Conservation (phyloP, 2,888 invertebrate genomes). For the Arge pagana region DNA sequence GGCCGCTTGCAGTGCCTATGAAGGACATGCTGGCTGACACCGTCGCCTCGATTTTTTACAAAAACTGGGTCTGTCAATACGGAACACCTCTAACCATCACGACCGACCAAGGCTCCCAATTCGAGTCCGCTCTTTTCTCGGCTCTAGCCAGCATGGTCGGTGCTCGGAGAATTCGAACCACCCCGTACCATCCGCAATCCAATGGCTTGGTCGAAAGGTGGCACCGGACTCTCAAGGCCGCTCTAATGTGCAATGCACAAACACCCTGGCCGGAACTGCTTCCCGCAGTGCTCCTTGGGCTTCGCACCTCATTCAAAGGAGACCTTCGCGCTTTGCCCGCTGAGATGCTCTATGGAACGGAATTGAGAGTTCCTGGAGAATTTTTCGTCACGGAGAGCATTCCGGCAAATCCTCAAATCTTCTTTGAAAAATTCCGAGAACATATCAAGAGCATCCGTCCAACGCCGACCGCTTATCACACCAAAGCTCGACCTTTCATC, state of each 20-base stretch:
- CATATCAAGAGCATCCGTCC: conserved; percentile 12
- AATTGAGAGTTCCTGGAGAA: conserved; percentile 39
- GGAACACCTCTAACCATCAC: conserved; percentile 48
- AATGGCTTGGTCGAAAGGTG: conserved; percentile 54
- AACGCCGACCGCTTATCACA: conserved; percentile 18
- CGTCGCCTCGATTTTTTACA: conserved; percentile 44
- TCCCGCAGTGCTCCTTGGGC: conserved; percentile 45
- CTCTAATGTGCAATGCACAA: conserved; percentile 38
- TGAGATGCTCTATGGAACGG: conserved; percentile 41
- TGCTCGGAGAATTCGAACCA: conserved; percentile 32
- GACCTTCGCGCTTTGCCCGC: conserved; percentile 40
- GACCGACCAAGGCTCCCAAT: conserved; percentile 47
- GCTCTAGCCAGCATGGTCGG: conserved; percentile 32
- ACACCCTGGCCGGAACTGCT: conserved; percentile 40
- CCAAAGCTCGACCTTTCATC: conserved; percentile 15
- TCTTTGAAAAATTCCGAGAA: conserved; percentile 20
- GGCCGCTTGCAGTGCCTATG: conserved; percentile 40
- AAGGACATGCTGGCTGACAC: conserved; percentile 36
- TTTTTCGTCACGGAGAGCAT: conserved; percentile 28
- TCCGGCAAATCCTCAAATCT: conserved; percentile 11
- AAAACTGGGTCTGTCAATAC: conserved; percentile 53
- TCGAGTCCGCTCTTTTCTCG: conserved; percentile 38
- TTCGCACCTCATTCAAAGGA: conserved; percentile 40
- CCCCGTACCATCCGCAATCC: conserved; percentile 47
- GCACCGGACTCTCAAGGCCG: conserved; percentile 52